Conservation (phyloP, 2,113 vertebrate genomes). For the Cavia porcellus region DNA sequence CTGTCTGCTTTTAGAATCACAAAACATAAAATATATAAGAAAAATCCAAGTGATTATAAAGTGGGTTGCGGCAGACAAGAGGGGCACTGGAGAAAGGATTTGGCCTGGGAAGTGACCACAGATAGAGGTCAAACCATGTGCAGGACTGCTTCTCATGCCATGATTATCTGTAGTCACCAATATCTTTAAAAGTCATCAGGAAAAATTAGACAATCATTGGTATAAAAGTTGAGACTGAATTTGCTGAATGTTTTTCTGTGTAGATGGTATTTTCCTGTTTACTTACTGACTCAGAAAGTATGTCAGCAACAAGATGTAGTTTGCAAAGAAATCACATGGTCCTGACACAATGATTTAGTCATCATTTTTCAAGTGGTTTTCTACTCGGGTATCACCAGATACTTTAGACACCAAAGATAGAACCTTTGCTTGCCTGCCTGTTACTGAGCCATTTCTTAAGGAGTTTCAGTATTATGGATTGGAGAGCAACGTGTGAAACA, state of each 20-base stretch:
- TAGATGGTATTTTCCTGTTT: slow-evolving; percentile 2
- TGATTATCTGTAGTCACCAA: neutral
- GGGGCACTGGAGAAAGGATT: fast-evolving
- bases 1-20: neutral
- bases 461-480: neutral
- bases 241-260: slow-evolving; percentile 10
- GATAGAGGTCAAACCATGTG: neutral
- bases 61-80: neutral
- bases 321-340: slow-evolving; percentile 47
- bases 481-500: neutral
- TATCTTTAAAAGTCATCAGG: neutral
- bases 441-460: slow-evolving; percentile 1
- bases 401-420: neutral
- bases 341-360: slow-evolving; percentile 38
- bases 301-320: neutral
- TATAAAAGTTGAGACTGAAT: neutral
- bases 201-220: neutral
- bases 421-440: neutral
- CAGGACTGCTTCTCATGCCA: neutral
- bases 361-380: slow-evolving; percentile 52
- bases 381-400: slow-evolving; percentile 25
- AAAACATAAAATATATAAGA: neutral
- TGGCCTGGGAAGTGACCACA: neutral
- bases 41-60: too few species aligned
- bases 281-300: slow-evolving; percentile 57